Evolutionary conservation across 2,888 invertebrate species (phyloP).

Genomic region (Polymixis lichenea): DNA sequence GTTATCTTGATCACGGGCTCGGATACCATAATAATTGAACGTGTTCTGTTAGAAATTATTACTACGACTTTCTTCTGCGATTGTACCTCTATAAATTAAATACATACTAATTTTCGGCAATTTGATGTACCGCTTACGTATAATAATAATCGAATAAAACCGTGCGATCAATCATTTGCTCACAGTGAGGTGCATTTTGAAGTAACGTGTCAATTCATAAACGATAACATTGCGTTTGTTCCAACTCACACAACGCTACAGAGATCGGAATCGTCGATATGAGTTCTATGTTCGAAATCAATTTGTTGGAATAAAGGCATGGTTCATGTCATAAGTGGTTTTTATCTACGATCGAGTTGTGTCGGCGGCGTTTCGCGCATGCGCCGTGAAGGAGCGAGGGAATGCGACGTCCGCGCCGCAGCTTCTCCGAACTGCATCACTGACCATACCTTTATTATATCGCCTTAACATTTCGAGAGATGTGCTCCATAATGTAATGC

Average conservation of each 20-base stretch:
- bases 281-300: conserved; percentile 82
- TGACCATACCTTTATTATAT: conserved; percentile 74
- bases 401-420: conserved; percentile 77
- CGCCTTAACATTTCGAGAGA: conserved; percentile 72
- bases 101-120: conserved; percentile 54
- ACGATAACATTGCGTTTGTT: conserved; percentile 76
- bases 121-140: conserved; percentile 45
- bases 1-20: conserved; percentile 87
- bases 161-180: conserved; percentile 77
- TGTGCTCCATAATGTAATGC: conserved; percentile 59
- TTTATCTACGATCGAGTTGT: conserved; percentile 86
- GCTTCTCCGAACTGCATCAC: conserved; percentile 84
- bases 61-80: conserved; percentile 66
- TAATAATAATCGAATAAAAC: conserved; percentile 64
- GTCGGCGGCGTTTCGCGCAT: conserved; percentile 87
- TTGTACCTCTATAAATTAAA: conserved; percentile 63
- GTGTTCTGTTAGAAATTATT: conserved; percentile 69
- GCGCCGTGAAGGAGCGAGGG: conserved; percentile 74
- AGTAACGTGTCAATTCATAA: conserved; percentile 81
- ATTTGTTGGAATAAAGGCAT: conserved; percentile 88
- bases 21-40: conserved; percentile 85
- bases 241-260: conserved; percentile 63
- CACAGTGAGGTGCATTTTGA: conserved; percentile 73
- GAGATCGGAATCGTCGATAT: conserved; percentile 77
- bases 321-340: conserved; percentile 86